Percentiles rank a stretch among this genome's conserved stretches.
These are phyloP conservation scores for Clamator glandarius DNA, from an alignment of 2,797 vertebrate species.

Conservation along the genomic window DNA sequence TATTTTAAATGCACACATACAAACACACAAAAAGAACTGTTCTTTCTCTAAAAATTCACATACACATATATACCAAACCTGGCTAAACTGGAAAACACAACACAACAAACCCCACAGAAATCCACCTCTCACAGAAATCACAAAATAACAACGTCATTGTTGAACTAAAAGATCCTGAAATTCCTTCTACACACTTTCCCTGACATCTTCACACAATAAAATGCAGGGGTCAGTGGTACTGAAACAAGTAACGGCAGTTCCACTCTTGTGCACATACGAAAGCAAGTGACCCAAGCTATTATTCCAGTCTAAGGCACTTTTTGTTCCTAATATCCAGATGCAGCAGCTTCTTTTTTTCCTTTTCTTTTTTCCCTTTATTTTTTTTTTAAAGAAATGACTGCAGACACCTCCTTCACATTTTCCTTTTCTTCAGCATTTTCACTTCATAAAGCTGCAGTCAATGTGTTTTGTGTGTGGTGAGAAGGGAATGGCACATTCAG, in stretches of 20 bases:
- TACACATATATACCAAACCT: conserved; percentile 64
- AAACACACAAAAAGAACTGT: conserved; percentile 15
- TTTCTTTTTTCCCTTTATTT: not conserved
- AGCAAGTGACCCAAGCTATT: conserved; percentile 88
- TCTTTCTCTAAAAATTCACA: conserved; percentile 74
- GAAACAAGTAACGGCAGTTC: conserved; percentile 90
- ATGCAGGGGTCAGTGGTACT: conserved; percentile 90
- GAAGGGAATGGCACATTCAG: conserved; percentile 88
- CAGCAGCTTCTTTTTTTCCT: conserved; percentile 79
- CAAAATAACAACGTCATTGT: conserved; percentile 79
- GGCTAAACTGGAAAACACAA: not conserved
- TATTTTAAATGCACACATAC: not conserved
- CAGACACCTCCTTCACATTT: conserved; percentile 91
- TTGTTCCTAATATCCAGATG: conserved; percentile 92
- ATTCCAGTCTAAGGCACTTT: conserved; percentile 86
- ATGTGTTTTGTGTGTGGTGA: conserved; percentile 92
- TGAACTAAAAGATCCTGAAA: conserved; percentile 62
- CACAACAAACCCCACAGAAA: not conserved
- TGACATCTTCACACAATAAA: conserved; percentile 88
- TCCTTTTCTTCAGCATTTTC: conserved; percentile 88
- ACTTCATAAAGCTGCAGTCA: conserved; percentile 98
- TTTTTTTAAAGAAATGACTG: conserved; percentile 83
- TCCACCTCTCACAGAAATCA: conserved; percentile 46
- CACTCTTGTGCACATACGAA: conserved; percentile 83
- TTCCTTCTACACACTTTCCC: conserved; percentile 87